These are phyloP conservation scores for Morpho deidamia DNA, from an alignment of 2,888 invertebrate genomes.

Conservation along the genomic window DNA sequence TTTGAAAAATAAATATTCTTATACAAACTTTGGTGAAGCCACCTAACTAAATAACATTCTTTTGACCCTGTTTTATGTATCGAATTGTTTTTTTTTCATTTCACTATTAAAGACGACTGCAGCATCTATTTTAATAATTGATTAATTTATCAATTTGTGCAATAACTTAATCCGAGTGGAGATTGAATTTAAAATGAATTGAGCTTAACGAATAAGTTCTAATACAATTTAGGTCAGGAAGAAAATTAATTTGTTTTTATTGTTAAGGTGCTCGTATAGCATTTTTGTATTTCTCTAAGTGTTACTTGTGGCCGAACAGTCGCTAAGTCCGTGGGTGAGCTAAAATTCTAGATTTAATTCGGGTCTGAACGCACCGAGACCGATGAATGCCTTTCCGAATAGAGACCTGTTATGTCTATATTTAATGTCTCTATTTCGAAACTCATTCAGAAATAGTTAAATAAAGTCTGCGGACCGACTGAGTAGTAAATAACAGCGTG, in stretches of 20 bases:
- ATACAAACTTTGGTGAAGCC: slow-evolving; percentile 16
- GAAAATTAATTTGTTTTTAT: background rate
- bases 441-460: slow-evolving; percentile 26
- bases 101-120: background rate
- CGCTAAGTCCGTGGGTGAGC: slow-evolving; percentile 60
- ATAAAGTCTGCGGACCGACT: background rate
- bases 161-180: slow-evolving; percentile 17
- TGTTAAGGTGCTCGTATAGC: slow-evolving; percentile 51
- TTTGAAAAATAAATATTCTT: slow-evolving; percentile 15
- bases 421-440: slow-evolving; percentile 31
- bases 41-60: slow-evolving; percentile 7
- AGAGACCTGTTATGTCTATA: slow-evolving; percentile 42
- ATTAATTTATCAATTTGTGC: slow-evolving; percentile 18
- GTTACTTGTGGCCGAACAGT: slow-evolving; percentile 59
- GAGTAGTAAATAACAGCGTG: background rate
- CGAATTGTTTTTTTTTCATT: background rate
- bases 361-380: slow-evolving; percentile 46
- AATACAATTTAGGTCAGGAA: slow-evolving; percentile 11
- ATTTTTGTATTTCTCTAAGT: slow-evolving; percentile 39
- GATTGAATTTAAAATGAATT: slow-evolving; percentile 5
- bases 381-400: slow-evolving; percentile 33
- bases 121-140: background rate
- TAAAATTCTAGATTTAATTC: slow-evolving; percentile 35
- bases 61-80: background rate
- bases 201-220: slow-evolving; percentile 1